Evolutionary conservation across 2,888 invertebrate genomes (phyloP).

Genomic region (Automeris io): DNA sequence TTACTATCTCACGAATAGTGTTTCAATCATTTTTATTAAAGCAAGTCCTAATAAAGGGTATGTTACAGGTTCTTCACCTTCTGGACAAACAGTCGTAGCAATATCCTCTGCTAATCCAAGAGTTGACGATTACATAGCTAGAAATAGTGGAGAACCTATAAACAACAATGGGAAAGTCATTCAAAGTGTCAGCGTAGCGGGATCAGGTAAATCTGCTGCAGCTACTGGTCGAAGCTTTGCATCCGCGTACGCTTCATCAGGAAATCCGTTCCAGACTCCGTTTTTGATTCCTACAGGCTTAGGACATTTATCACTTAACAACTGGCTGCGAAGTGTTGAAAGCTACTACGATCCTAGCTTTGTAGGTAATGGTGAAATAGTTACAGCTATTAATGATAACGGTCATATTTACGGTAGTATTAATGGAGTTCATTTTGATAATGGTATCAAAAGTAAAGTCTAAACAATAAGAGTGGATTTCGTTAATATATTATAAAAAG

Average conservation of each 20-base stretch:
- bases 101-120: slow-evolving; percentile 48
- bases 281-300: slow-evolving; percentile 35
- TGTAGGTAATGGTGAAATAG: slow-evolving; percentile 27
- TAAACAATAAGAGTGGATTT: too few species aligned
- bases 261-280: slow-evolving; percentile 36
- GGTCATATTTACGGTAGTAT: slow-evolving; percentile 47
- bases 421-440: slow-evolving; percentile 36
- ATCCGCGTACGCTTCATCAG: slow-evolving; percentile 26
- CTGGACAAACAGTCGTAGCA: slow-evolving; percentile 42
- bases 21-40: slow-evolving; percentile 6
- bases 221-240: slow-evolving; percentile 39
- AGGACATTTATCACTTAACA: slow-evolving; percentile 33
- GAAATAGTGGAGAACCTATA: slow-evolving; percentile 13
- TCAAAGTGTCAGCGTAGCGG: slow-evolving; percentile 32
- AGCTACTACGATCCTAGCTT: slow-evolving; percentile 36
- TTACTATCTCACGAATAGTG: not conserved
- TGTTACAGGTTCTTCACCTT: slow-evolving; percentile 42
- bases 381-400: slow-evolving; percentile 44
- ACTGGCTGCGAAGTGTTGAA: slow-evolving; percentile 39
- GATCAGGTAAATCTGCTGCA: slow-evolving; percentile 32
- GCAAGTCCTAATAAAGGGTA: slow-evolving; percentile 3
- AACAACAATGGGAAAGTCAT: slow-evolving; percentile 16
- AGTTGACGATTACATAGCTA: slow-evolving; percentile 31
- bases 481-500: too few species aligned
- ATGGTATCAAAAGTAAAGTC: slow-evolving; percentile 20